Percentiles rank a stretch among this genome's conserved stretches.
These are phyloP conservation scores for Steinernema feltiae DNA, from an alignment of 1,140 invertebrate species.

Conservation along the genomic window DNA sequence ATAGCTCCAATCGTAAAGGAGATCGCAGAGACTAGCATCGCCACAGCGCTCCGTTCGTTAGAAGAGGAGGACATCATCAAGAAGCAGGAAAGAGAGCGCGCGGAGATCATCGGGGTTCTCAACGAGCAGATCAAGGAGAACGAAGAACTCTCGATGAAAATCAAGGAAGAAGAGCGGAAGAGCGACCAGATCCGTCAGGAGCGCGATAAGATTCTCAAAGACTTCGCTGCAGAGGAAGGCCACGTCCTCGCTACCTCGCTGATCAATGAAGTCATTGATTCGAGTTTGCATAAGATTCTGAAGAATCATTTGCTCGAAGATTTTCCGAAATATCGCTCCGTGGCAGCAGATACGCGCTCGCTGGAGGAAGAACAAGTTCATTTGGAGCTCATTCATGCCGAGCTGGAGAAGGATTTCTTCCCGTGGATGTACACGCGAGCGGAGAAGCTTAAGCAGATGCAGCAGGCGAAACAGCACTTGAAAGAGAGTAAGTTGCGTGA, in stretches of 20 bases:
- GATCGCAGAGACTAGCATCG: background rate
- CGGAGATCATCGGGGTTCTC: background rate
- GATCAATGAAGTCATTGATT: conserved; percentile 4
- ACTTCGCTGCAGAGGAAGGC: background rate
- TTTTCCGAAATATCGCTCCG: background rate
- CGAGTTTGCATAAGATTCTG: background rate
- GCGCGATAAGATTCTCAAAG: background rate
- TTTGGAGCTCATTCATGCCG: conserved; percentile 13
- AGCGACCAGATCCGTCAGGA: background rate
- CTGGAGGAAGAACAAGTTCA: background rate
- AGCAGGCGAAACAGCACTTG: background rate
- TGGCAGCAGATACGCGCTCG: background rate
- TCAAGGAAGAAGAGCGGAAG: conserved; percentile 6
- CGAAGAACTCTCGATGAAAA: conserved; percentile 5
- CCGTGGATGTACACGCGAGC: conserved; percentile 27
- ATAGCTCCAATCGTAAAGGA: background rate
- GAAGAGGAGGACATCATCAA: background rate
- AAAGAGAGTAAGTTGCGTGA: background rate
- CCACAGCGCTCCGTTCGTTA: background rate
- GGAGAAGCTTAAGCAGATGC: conserved; percentile 16
- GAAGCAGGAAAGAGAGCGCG: background rate
- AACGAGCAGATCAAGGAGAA: background rate
- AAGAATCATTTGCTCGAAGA: background rate
- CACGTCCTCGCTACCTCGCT: background rate
- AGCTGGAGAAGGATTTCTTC: conserved; percentile 33